These are phyloP conservation scores for Malthinus seriepunctatus DNA, from an alignment of 2,888 invertebrate species.

Conservation along the genomic window DNA sequence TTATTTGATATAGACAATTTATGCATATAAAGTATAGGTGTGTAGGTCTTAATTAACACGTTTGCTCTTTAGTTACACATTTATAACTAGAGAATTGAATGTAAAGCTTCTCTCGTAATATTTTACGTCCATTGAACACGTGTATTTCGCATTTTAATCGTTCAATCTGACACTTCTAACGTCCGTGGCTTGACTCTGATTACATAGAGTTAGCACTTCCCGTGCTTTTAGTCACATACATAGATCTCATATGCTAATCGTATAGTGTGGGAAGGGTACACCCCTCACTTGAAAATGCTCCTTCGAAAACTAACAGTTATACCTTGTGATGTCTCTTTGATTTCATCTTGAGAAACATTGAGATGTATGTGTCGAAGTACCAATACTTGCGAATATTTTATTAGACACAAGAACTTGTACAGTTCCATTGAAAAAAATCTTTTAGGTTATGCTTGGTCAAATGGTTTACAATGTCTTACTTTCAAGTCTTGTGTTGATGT, in stretches of 20 bases:
- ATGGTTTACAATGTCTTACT: constrained; percentile 7
- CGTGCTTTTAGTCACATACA: constrained; percentile 36
- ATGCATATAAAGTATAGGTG: constrained; percentile 31
- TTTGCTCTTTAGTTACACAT: constrained; percentile 41
- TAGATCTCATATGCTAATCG: constrained; percentile 43
- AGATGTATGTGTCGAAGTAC: constrained; percentile 34
- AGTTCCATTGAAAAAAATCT: constrained; percentile 13
- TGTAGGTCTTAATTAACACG: constrained; percentile 47
- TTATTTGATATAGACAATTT: constrained; percentile 22
- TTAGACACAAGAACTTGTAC: constrained; percentile 12
- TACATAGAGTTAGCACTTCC: constrained; percentile 41
- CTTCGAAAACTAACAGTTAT: constrained; percentile 20
- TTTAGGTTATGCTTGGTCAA: constrained; percentile 10
- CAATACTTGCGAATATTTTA: constrained; percentile 19
- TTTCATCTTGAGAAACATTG: constrained; percentile 34
- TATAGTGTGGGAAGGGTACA: constrained; percentile 43
- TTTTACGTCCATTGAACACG: constrained; percentile 45
- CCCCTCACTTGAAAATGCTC: constrained; percentile 35
- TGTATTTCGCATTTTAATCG: constrained; percentile 47
- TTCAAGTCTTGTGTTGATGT: background rate
- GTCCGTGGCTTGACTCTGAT: constrained; percentile 34
- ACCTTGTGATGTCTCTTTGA: constrained; percentile 14
- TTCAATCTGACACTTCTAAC: constrained; percentile 41
- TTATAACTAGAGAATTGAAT: constrained; percentile 45
- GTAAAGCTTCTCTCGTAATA: constrained; percentile 44